phyloP scores from a whole-genome alignment of 2,797 vertebrate species.

The Tympanoctomys barrerae region DNA sequence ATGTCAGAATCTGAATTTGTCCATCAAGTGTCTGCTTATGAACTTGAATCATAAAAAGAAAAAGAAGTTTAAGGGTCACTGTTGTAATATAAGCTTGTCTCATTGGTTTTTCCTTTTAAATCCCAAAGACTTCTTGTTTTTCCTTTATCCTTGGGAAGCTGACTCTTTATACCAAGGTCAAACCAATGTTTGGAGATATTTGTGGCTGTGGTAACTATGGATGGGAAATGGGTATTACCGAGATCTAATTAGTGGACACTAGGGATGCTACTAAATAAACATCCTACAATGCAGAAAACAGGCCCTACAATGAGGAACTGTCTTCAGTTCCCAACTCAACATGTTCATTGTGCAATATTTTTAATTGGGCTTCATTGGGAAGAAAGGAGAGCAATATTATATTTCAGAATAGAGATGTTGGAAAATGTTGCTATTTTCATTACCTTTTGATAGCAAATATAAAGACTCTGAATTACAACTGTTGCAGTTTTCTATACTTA shows the following conservation, averaged over 20 bases:
- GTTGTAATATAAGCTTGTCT: not conserved
- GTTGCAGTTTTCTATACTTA: not conserved
- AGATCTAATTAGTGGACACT: not conserved
- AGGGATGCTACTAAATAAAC: not conserved
- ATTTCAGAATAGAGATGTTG: constrained; percentile 48
- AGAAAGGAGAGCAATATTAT: constrained; percentile 11
- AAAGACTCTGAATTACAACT: constrained; percentile 19
- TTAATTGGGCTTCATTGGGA: constrained; percentile 1
- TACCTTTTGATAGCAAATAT: constrained; percentile 36
- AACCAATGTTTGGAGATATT: constrained; percentile 1
- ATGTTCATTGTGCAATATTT: not conserved
- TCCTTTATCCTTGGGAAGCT: constrained; percentile 20
- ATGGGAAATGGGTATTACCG: not conserved
- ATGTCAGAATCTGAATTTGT: not conserved
- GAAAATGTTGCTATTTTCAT: constrained; percentile 34
- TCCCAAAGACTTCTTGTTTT: constrained; percentile 25
- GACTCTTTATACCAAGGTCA: not conserved
- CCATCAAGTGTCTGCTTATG: not conserved
- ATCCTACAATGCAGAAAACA: not conserved
- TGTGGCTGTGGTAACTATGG: not conserved
- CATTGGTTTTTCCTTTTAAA: not conserved
- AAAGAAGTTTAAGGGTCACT: not conserved
- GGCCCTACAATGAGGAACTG: not conserved
- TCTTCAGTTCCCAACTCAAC: not conserved
- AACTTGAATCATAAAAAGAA: not conserved